phyloP scores from a whole-genome alignment of 2,888 invertebrate genomes.

The Drosophila nigricruria region DNA sequence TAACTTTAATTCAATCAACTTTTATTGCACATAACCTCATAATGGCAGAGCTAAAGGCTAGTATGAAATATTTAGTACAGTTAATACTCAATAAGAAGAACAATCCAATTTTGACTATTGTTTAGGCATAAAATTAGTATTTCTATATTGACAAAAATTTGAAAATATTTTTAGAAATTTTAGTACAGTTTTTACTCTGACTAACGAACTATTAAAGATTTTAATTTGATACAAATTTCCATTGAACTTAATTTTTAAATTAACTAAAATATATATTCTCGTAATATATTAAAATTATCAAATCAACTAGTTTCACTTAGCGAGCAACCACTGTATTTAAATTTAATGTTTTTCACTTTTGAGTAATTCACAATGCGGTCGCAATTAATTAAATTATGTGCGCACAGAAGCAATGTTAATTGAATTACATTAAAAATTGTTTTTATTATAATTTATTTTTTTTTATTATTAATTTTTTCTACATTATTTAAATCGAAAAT shows the following conservation, averaged over 20 bases:
- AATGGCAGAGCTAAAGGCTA: neutral
- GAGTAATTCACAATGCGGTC: slow-evolving; percentile 22
- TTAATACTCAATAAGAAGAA: neutral
- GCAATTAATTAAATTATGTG: slow-evolving; percentile 23
- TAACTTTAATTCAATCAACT: slow-evolving; percentile 22
- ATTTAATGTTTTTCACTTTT: slow-evolving; percentile 5
- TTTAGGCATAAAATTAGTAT: neutral
- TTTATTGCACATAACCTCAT: neutral
- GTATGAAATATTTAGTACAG: neutral
- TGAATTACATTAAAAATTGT: slow-evolving; percentile 14
- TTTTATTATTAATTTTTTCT: neutral
- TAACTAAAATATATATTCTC: neutral
- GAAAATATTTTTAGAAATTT: no score
- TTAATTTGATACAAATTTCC: neutral
- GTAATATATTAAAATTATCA: neutral
- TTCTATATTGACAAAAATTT: no score
- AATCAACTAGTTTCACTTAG: neutral
- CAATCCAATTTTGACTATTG: neutral
- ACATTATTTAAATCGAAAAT: slow-evolving; percentile 8
- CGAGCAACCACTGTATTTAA: neutral
- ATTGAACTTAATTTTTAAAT: neutral
- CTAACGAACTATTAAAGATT: neutral
- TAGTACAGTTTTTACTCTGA: neutral
- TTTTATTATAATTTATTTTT: neutral
- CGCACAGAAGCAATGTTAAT: slow-evolving; percentile 25